Conservation (phyloP, 1,140 invertebrate species). For the Centruroides sculpturatus region DNA sequence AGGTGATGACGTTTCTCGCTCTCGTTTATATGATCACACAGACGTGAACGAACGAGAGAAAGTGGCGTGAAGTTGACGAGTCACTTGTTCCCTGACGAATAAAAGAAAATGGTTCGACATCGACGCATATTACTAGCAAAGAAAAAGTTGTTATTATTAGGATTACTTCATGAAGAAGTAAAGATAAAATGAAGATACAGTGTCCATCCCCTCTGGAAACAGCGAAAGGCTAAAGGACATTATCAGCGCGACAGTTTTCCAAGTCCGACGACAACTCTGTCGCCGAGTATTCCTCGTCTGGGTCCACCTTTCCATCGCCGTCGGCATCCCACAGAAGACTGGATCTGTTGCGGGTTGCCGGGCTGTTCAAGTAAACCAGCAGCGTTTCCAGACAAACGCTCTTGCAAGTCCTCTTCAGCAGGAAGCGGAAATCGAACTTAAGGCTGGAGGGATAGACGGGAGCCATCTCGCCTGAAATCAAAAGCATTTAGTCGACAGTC, state of each 20-base stretch:
- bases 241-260: constrained; percentile 28
- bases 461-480: neutral
- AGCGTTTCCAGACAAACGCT: constrained; percentile 36
- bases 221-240: too few relatives aligned
- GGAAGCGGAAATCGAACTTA: constrained; percentile 35
- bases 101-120: too few relatives aligned
- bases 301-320: constrained; percentile 35
- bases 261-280: constrained; percentile 35
- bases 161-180: too few relatives aligned
- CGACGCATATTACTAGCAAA: too few relatives aligned
- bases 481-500: neutral
- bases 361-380: constrained; percentile 37
- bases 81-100: too few relatives aligned
- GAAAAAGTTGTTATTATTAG: too few relatives aligned
- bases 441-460: constrained; percentile 32
- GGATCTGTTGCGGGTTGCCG: constrained; percentile 33
- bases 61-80: too few relatives aligned
- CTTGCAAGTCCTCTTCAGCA: constrained; percentile 33
- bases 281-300: constrained; percentile 33
- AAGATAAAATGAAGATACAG: too few relatives aligned
- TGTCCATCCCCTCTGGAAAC: too few relatives aligned
- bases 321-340: constrained; percentile 38
- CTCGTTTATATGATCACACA: too few relatives aligned
- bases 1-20: too few relatives aligned
- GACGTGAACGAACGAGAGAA: too few relatives aligned